Conservation (phyloP, 2,797 vertebrate species). For the Karalla daura region DNA sequence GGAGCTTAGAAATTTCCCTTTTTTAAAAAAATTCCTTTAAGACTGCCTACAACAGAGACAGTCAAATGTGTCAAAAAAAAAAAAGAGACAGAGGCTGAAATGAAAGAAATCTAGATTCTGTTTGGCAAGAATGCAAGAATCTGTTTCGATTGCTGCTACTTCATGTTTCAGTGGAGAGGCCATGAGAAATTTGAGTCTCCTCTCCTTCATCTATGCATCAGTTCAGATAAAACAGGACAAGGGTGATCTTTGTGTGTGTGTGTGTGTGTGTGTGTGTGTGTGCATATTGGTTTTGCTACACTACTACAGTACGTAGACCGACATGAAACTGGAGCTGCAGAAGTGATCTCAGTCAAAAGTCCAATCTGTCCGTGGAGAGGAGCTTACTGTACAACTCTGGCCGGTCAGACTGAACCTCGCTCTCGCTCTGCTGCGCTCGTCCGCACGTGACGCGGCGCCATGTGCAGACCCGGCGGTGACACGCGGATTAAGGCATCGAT, state of each 20-base stretch:
- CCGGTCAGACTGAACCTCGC: conserved; percentile 21
- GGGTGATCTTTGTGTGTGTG: conserved; percentile 25
- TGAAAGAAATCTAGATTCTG: conserved; percentile 23
- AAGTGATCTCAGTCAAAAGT: conserved; percentile 7
- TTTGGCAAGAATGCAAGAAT: conserved; percentile 5
- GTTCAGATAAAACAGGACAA: conserved; percentile 15
- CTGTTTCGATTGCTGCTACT: neutral
- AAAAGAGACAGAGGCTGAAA: conserved; percentile 5
- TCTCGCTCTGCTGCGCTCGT: conserved; percentile 38
- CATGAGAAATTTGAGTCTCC: neutral
- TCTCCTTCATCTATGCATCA: conserved; percentile 3
- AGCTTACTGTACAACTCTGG: no score
- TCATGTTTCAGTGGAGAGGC: neutral
- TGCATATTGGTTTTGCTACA: conserved; percentile 36
- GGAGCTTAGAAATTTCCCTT: neutral
- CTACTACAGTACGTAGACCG: conserved; percentile 13
- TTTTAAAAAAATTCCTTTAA: conserved; percentile 6
- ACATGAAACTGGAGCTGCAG: conserved; percentile 22
- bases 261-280: no score
- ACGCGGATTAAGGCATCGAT: conserved; percentile 83
- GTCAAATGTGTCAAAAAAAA: conserved; percentile 9
- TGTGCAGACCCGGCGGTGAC: conserved; percentile 60
- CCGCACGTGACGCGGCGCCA: conserved; percentile 48
- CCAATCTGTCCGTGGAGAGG: neutral
- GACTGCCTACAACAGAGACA: neutral